Evolutionary conservation across 2,797 vertebrate genomes (phyloP).

Genomic region (Rhabdomys pumilio): DNA sequence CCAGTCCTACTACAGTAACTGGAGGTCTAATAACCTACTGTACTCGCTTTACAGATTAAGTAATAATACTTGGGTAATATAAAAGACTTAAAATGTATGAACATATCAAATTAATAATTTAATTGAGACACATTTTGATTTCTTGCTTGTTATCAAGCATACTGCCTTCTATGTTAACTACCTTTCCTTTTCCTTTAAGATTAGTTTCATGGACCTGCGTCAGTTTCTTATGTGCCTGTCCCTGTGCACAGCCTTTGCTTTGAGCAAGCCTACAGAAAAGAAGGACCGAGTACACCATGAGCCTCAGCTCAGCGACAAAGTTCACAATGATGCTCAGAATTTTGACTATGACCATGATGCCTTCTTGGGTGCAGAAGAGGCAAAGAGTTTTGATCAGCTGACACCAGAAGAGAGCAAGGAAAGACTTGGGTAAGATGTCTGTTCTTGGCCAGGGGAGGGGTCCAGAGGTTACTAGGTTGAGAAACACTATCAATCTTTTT

Average conservation of each 20-base stretch:
- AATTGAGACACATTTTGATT: background rate
- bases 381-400: slow-evolving; percentile 98
- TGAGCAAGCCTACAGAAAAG: slow-evolving; percentile 97
- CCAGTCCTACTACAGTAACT: slow-evolving; percentile 11
- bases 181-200: slow-evolving; percentile 57
- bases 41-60: slow-evolving; percentile 53
- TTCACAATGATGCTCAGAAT: slow-evolving; percentile 94
- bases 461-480: background rate
- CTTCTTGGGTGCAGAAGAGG: slow-evolving; percentile 97
- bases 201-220: slow-evolving; percentile 90
- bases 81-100: background rate
- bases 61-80: slow-evolving; percentile 39
- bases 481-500: background rate
- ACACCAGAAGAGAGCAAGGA: slow-evolving; percentile 99
- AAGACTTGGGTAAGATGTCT: slow-evolving; percentile 93
- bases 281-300: slow-evolving; percentile 97
- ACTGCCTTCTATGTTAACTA: slow-evolving; percentile 45
- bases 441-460: background rate
- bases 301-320: slow-evolving; percentile 93
- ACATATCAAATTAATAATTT: background rate
- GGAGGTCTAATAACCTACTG: background rate
- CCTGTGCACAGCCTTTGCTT: slow-evolving; percentile 92
- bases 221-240: slow-evolving; percentile 93
- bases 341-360: slow-evolving; percentile 99
- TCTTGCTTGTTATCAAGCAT: slow-evolving; percentile 23